These are phyloP conservation scores for Cladorhizidae sp. DNA, from an alignment of 37 sponge, comb jelly and placozoan species.

Conservation along the genomic window DNA sequence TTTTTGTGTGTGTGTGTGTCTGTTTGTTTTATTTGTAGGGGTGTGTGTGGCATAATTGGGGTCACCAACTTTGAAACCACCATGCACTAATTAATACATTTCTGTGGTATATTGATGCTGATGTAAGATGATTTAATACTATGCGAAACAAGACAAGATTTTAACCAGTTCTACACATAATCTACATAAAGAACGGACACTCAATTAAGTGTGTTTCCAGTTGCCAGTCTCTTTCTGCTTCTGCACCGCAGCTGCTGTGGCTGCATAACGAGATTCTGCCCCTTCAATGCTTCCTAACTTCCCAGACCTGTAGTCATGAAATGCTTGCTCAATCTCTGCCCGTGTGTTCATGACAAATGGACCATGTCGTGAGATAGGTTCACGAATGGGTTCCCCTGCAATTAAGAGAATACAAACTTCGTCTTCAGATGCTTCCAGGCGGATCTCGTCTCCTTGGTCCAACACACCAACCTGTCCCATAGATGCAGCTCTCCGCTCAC, in stretches of 20 bases:
- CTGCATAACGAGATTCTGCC: constrained; percentile 66
- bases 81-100: no score
- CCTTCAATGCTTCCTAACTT: constrained; percentile 72
- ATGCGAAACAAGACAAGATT: no score
- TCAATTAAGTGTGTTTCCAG: no score
- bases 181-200: no score
- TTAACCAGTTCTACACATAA: no score
- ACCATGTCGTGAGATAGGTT: constrained; percentile 77
- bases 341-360: constrained; percentile 96
- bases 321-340: constrained; percentile 85
- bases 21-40: no score
- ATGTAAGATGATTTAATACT: no score
- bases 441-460: constrained; percentile 56
- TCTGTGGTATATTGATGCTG: no score
- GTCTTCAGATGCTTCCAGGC: constrained; percentile 51
- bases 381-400: constrained; percentile 78
- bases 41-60: no score
- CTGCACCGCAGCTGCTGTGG: constrained; percentile 44
- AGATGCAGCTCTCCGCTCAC: constrained; percentile 32
- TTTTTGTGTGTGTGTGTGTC: no score
- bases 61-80: no score
- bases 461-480: constrained; percentile 74
- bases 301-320: constrained; percentile 77
- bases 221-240: constrained; percentile 47
- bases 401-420: constrained; percentile 69